Evolutionary conservation across 2,888 invertebrate genomes (phyloP).

Genomic region (Thymelicus acteon): DNA sequence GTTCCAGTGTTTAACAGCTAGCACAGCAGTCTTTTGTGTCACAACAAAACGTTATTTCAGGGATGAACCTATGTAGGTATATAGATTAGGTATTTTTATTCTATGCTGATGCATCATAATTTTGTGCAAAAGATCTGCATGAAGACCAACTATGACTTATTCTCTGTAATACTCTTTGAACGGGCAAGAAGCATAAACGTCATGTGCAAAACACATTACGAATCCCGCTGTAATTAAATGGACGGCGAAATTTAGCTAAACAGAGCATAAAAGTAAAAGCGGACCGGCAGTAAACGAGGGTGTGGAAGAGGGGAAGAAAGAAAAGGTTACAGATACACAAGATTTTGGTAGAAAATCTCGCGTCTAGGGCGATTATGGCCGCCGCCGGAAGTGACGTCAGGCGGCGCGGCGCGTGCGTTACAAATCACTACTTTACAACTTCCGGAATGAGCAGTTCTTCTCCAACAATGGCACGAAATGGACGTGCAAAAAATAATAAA

Average conservation of each 20-base stretch:
- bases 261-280: constrained; percentile 79
- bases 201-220: constrained; percentile 72
- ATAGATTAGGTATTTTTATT: too few relatives aligned
- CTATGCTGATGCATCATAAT: too few relatives aligned
- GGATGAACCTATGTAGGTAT: too few relatives aligned
- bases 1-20: too few relatives aligned
- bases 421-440: constrained; percentile 86
- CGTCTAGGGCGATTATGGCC: constrained; percentile 74
- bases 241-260: constrained; percentile 76
- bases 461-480: constrained; percentile 57
- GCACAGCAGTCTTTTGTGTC: too few relatives aligned
- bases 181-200: constrained; percentile 45
- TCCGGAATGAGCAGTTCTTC: constrained; percentile 73
- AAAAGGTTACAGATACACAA: constrained; percentile 45
- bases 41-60: too few relatives aligned
- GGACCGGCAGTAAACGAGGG: constrained; percentile 62
- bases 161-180: not conserved
- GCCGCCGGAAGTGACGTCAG: constrained; percentile 76
- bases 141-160: too few relatives aligned
- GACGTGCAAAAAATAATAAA: constrained; percentile 68
- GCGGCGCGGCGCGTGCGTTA: constrained; percentile 83
- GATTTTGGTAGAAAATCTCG: constrained; percentile 51
- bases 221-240: constrained; percentile 72
- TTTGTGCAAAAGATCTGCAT: too few relatives aligned
- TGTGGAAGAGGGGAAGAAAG: constrained; percentile 52